Percentiles rank a stretch among this genome's conserved stretches.
phyloP scores from a whole-genome alignment of 2,113 vertebrate species.

The Eulacestoma nigropectus region DNA sequence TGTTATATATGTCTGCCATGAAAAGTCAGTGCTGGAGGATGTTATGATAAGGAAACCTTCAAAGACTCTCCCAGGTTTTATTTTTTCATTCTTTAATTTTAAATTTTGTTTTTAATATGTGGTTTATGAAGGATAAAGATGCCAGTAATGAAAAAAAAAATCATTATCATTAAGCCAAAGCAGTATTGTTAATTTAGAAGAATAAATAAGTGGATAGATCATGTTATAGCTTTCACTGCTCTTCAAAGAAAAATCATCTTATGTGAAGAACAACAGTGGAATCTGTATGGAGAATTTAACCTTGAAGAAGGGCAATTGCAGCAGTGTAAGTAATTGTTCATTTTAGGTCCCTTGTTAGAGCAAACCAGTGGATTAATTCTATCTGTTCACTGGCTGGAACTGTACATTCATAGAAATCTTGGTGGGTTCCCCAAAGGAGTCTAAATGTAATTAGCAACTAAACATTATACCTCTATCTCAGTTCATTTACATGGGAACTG shows the following conservation, averaged over 20 bases:
- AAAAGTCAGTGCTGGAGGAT: neutral
- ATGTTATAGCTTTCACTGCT: neutral
- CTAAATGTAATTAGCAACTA: constrained; percentile 44
- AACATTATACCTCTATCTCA: neutral
- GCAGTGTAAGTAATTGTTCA: constrained; percentile 22
- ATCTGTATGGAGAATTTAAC: constrained; percentile 23
- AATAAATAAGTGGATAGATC: neutral
- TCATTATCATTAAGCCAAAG: neutral
- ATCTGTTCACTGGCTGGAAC: constrained; percentile 8
- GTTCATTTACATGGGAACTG: neutral
- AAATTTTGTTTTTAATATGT: neutral
- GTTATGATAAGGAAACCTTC: neutral
- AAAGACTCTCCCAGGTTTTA: neutral
- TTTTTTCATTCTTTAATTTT: neutral
- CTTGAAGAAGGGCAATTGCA: constrained; percentile 30
- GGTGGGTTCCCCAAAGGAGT: constrained; percentile 20
- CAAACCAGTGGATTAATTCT: constrained; percentile 28
- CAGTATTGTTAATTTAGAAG: neutral
- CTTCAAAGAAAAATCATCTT: neutral
- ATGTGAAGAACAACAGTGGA: neutral
- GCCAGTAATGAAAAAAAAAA: neutral
- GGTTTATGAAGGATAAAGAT: neutral
- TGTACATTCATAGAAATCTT: constrained; percentile 3
- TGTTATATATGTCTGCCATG: neutral
- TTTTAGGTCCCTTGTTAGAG: constrained; percentile 15